A percentile compares a stretch with the other conserved stretches of the same genome.
Evolutionary conservation across 1,140 invertebrate genomes (phyloP).

Genomic region (Kradibia gibbosae): DNA sequence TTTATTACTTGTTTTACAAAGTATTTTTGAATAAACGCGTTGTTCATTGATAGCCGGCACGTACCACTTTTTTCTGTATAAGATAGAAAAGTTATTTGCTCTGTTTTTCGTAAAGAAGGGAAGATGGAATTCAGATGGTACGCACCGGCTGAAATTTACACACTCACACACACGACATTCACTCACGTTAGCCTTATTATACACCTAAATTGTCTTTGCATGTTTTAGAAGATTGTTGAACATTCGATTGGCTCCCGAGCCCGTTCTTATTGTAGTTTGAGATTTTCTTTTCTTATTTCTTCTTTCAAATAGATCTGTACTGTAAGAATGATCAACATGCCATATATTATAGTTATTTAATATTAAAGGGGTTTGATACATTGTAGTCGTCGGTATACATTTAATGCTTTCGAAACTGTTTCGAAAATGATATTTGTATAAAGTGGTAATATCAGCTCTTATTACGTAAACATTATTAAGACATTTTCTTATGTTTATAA

Average conservation of each 20-base stretch:
- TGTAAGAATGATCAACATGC: neutral
- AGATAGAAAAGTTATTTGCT: neutral
- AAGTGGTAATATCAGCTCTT: neutral
- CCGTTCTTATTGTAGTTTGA: constrained; percentile 28
- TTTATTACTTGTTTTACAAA: constrained; percentile 17
- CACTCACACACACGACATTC: no score
- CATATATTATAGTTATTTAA: neutral
- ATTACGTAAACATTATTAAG: no score
- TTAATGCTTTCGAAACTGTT: no score
- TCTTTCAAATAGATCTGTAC: neutral
- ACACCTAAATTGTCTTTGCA: constrained; percentile 35
- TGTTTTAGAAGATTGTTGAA: constrained; percentile 31
- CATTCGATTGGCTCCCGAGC: constrained; percentile 37
- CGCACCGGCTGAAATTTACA: constrained; percentile 1
- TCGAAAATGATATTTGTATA: neutral
- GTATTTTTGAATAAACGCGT: constrained; percentile 18
- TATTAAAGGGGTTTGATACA: constrained; percentile 31
- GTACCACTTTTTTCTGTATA: neutral
- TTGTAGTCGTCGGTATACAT: no score
- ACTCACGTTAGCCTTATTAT: constrained; percentile 12
- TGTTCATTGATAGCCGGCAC: constrained; percentile 15
- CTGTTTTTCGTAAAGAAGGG: neutral
- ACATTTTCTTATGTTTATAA: no score
- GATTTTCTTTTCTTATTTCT: constrained; percentile 19
- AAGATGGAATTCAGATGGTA: constrained; percentile 26